phyloP scores from a whole-genome alignment of 2,888 invertebrate species.

The Metopia argyrocephala region DNA sequence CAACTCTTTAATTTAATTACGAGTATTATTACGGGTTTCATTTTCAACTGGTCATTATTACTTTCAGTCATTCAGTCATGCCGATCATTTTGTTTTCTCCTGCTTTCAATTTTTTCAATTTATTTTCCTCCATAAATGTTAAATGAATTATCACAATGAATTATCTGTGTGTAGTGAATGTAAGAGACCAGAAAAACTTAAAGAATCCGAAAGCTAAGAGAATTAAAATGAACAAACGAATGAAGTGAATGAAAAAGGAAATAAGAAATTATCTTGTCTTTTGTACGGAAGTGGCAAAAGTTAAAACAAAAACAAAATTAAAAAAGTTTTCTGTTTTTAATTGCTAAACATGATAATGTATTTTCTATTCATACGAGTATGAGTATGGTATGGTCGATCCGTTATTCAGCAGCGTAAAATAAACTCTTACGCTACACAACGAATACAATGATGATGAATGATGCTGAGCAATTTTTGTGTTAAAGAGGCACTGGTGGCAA shows the following conservation, averaged over 20 bases:
- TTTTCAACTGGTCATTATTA: slow-evolving; percentile 47
- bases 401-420: not conserved
- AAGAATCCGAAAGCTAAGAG: not conserved
- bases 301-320: slow-evolving; percentile 49
- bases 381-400: too few species aligned
- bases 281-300: slow-evolving; percentile 58
- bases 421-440: not conserved
- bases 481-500: not conserved
- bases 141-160: slow-evolving; percentile 50
- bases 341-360: slow-evolving; percentile 60
- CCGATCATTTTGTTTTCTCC: not conserved
- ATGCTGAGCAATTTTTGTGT: not conserved
- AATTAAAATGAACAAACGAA: slow-evolving; percentile 7
- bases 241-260: slow-evolving; percentile 51
- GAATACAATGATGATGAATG: not conserved
- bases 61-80: not conserved
- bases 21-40: slow-evolving; percentile 36
- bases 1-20: slow-evolving; percentile 7
- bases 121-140: not conserved
- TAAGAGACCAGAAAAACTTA: not conserved
- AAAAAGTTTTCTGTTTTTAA: slow-evolving; percentile 55
- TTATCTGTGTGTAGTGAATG: too few species aligned
- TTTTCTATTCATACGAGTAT: slow-evolving; percentile 12
- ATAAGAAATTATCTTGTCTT: slow-evolving; percentile 61
- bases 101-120: not conserved